Percentiles rank a stretch among this genome's conserved stretches.
Evolutionary conservation across 2,113 vertebrate genomes (phyloP).

Genomic region (Macaca nemestrina): DNA sequence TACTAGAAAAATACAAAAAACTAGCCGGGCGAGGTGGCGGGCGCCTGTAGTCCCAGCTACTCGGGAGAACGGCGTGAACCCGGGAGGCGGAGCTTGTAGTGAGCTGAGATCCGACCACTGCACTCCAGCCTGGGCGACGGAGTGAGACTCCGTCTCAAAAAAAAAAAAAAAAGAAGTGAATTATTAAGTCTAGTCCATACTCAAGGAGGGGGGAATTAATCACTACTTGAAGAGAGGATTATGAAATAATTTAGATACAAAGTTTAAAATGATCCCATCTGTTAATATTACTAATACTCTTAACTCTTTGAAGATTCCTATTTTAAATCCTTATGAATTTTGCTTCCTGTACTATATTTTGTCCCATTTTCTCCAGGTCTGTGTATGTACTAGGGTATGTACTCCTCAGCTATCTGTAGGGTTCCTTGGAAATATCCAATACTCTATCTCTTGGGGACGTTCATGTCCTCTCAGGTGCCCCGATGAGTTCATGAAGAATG

Average conservation of each 20-base stretch:
- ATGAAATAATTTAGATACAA: neutral
- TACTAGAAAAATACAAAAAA: no score
- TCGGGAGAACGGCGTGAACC: no score
- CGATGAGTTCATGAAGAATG: neutral
- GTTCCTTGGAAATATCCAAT: neutral
- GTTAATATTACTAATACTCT: neutral
- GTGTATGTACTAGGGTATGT: neutral
- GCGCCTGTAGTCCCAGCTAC: no score
- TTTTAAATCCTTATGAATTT: neutral
- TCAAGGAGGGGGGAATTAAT: neutral
- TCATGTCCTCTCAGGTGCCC: no score
- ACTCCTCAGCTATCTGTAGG: neutral
- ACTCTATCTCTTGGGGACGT: neutral
- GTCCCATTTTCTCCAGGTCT: neutral
- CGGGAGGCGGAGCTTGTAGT: no score
- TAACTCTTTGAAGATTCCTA: neutral
- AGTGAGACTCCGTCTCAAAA: no score
- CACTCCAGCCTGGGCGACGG: no score
- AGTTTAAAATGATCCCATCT: neutral
- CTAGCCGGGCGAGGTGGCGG: no score
- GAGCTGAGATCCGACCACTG: no score
- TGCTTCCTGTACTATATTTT: neutral
- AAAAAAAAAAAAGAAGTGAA: neutral
- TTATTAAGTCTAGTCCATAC: neutral
- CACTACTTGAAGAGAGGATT: neutral